Percentiles rank a stretch among this genome's conserved stretches.
These are phyloP conservation scores for Gryon sp. DNA, from an alignment of 1,140 invertebrate species.

Conservation along the genomic window DNA sequence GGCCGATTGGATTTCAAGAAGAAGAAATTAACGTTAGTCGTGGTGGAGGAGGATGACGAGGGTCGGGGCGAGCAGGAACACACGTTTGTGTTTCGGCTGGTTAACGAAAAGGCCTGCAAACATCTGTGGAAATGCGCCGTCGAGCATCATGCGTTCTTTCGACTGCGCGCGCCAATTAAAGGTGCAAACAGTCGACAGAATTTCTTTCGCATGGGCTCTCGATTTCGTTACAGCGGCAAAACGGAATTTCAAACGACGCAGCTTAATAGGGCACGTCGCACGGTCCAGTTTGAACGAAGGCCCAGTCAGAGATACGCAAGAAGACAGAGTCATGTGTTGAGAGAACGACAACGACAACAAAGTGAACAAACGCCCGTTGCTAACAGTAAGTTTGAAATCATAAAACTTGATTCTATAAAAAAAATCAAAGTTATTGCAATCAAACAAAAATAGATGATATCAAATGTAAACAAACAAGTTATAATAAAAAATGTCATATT, in stretches of 20 bases:
- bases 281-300: constrained; percentile 96
- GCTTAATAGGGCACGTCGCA: constrained; percentile 91
- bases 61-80: constrained; percentile 93
- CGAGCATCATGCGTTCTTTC: constrained; percentile 99
- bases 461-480: too few species aligned
- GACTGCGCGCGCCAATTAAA: constrained; percentile 93
- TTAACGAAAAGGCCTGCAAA: constrained; percentile 98
- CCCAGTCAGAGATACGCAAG: constrained; percentile 97
- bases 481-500: too few species aligned
- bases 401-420: too few species aligned
- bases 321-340: constrained; percentile 89
- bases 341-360: constrained; percentile 86
- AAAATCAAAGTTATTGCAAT: too few species aligned
- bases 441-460: too few species aligned
- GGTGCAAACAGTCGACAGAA: constrained; percentile 94
- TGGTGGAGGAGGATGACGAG: constrained; percentile 98
- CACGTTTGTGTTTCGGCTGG: constrained; percentile 89
- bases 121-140: constrained; percentile 99
- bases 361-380: constrained; percentile 67
- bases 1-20: constrained; percentile 96
- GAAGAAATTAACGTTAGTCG: constrained; percentile 96
- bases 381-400: constrained; percentile 29
- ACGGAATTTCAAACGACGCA: constrained; percentile 98
- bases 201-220: constrained; percentile 97
- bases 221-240: constrained; percentile 95